These are phyloP conservation scores for Tachycineta bicolor DNA, from an alignment of 2,113 vertebrate species.

Conservation along the genomic window DNA sequence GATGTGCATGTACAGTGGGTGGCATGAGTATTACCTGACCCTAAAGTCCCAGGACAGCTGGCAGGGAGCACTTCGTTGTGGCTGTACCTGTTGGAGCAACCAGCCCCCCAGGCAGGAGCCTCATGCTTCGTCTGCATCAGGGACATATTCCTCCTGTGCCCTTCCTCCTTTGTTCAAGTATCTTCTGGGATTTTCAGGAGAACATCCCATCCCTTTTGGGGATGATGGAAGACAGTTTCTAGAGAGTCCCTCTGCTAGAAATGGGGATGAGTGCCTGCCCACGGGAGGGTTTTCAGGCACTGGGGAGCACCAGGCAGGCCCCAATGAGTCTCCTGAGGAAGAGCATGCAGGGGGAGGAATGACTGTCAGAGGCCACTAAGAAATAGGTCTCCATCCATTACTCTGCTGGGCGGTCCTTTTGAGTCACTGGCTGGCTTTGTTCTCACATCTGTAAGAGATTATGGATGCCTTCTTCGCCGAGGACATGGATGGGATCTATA, in stretches of 20 bases:
- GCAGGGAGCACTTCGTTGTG: neutral
- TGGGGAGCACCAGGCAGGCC: neutral
- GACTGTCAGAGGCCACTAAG: constrained; percentile 23
- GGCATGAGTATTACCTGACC: neutral
- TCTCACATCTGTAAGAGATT: constrained; percentile 73
- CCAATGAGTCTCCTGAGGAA: neutral
- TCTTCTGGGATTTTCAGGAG: neutral
- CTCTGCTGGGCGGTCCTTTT: neutral
- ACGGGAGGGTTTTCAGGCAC: neutral
- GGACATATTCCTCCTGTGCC: neutral
- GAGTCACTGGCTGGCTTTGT: constrained; percentile 67
- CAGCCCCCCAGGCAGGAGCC: neutral
- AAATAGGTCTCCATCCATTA: constrained; percentile 42
- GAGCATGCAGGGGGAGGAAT: neutral
- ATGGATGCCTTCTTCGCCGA: neutral
- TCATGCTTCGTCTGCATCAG: accelerated
- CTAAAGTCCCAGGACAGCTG: neutral
- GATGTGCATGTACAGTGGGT: neutral
- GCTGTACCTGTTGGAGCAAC: neutral
- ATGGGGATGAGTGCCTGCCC: neutral
- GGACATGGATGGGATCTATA: constrained; percentile 45
- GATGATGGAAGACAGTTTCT: neutral
- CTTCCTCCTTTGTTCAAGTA: neutral
- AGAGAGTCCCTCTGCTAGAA: accelerated
- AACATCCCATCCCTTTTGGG: neutral